phyloP scores from a whole-genome alignment of 1,140 invertebrate genomes.

The Leptinotarsa lineolata region DNA sequence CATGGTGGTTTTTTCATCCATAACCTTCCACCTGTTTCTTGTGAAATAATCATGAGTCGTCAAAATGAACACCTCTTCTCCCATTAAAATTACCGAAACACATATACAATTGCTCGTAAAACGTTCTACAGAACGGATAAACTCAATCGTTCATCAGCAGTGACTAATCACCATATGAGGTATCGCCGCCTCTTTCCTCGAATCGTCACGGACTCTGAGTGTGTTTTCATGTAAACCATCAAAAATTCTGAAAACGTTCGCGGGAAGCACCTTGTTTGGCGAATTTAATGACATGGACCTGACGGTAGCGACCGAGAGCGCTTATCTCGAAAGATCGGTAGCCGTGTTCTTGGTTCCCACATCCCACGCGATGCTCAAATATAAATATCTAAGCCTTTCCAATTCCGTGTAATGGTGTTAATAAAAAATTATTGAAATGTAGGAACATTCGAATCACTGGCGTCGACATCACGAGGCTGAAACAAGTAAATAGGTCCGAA shows the following conservation, averaged over 20 bases:
- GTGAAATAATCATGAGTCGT: no score
- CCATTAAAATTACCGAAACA: no score
- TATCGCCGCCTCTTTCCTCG: not conserved
- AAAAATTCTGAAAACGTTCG: constrained; percentile 33
- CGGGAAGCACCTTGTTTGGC: constrained; percentile 35
- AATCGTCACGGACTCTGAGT: not conserved
- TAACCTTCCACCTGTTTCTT: no score
- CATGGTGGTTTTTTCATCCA: no score
- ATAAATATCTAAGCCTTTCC: constrained; percentile 40
- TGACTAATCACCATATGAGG: not conserved
- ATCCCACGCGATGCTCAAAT: constrained; percentile 31
- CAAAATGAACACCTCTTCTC: no score
- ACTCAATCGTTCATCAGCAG: not conserved
- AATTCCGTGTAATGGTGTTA: constrained; percentile 42
- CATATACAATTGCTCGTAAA: no score
- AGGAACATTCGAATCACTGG: not conserved
- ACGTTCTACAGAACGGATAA: no score
- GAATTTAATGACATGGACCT: constrained; percentile 32
- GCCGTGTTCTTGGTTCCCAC: constrained; percentile 42
- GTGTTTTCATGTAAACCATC: constrained; percentile 12
- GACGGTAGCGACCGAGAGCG: constrained; percentile 31
- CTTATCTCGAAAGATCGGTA: constrained; percentile 38
- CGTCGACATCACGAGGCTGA: not conserved
- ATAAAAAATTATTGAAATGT: constrained; percentile 28
- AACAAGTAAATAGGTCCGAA: no score